Percentiles rank a stretch among this genome's conserved stretches.
These are phyloP conservation scores for Bimastos eiseni DNA, from an alignment of 2,888 invertebrate genomes.

Conservation along the genomic window DNA sequence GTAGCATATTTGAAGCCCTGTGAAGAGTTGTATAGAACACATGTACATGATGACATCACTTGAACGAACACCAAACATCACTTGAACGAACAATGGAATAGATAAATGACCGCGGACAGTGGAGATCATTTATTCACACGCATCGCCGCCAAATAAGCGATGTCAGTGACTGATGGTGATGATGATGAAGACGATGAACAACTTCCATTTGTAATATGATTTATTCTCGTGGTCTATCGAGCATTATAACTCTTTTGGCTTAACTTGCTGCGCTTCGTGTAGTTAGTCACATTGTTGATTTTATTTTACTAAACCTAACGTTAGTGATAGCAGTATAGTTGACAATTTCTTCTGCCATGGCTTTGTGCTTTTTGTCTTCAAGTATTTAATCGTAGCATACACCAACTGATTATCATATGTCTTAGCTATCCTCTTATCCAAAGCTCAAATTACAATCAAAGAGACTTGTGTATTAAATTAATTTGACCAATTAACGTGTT, in stretches of 20 bases:
- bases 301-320: not conserved
- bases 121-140: too few relatives aligned
- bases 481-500: not conserved
- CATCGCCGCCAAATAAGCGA: too few relatives aligned
- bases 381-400: not conserved
- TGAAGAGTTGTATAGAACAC: not conserved
- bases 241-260: not conserved
- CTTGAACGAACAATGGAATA: too few relatives aligned
- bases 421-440: not conserved
- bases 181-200: too few relatives aligned
- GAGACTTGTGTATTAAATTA: not conserved
- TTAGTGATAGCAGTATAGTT: not conserved
- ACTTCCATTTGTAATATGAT: too few relatives aligned
- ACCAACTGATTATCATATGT: not conserved
- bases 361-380: not conserved
- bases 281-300: not conserved
- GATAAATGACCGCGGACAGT: too few relatives aligned
- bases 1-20: not conserved
- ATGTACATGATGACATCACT: too few relatives aligned
- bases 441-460: not conserved
- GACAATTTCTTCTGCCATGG: not conserved
- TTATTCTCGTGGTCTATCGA: too few relatives aligned
- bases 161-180: too few relatives aligned
- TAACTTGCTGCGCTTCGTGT: not conserved
- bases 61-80: too few relatives aligned